phyloP scores from a whole-genome alignment of 2,888 invertebrate genomes.

The Choreutis nemorana region DNA sequence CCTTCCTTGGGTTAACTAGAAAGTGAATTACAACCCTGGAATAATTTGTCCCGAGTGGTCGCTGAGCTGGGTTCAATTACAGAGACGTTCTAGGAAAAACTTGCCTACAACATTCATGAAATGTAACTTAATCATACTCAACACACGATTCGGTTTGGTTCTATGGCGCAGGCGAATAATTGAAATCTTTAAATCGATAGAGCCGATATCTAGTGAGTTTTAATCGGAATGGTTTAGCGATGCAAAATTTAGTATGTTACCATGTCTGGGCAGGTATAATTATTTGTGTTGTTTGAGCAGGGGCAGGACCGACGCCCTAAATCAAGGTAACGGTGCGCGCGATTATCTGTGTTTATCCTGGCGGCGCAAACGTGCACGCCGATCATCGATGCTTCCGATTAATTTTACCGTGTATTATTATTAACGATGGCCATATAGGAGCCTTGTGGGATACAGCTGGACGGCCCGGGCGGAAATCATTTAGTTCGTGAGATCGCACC shows the following conservation, averaged over 20 bases:
- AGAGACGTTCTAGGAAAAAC: constrained; percentile 26
- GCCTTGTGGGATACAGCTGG: constrained; percentile 14
- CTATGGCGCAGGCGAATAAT: too few relatives aligned
- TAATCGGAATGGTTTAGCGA: too few relatives aligned
- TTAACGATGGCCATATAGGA: constrained; percentile 27
- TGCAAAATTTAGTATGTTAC: too few relatives aligned
- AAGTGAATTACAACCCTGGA: constrained; percentile 34
- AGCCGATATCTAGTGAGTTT: too few relatives aligned
- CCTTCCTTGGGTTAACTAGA: constrained; percentile 29
- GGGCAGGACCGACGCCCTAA: constrained; percentile 33
- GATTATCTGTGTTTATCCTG: constrained; percentile 46
- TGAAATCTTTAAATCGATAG: too few relatives aligned
- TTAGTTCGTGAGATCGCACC: constrained; percentile 28
- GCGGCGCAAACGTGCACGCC: constrained; percentile 35
- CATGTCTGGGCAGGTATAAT: too few relatives aligned
- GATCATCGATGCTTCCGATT: constrained; percentile 47
- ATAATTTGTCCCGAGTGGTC: constrained; percentile 30
- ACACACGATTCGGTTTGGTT: too few relatives aligned
- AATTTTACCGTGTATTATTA: constrained; percentile 30
- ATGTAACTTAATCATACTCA: constrained; percentile 18
- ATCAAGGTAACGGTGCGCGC: constrained; percentile 35
- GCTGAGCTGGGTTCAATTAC: constrained; percentile 29
- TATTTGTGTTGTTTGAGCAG: too few relatives aligned
- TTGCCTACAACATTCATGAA: constrained; percentile 18
- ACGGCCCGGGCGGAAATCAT: constrained; percentile 20